Base-by-base conservation (phyloP, 2,797 vertebrate species). In the Helostoma temminkii region DNA sequence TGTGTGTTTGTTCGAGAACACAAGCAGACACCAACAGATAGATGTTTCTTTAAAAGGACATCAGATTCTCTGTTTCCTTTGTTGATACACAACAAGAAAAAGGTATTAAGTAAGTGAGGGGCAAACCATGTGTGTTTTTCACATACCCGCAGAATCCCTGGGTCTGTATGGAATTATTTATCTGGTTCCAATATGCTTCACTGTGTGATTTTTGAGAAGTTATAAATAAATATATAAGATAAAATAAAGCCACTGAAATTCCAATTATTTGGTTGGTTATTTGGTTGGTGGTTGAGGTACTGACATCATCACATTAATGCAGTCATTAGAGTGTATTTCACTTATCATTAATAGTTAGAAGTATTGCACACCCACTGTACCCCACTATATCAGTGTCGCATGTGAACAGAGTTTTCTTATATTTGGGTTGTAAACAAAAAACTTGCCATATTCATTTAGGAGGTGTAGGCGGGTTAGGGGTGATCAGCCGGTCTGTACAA, bases 401-500 rank as follows among this genome's bases (percentile, higher is more conserved):
- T n/a, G 53, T 71, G n/a, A 68, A 67, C 30, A 55, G n/a, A 57
- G 45, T 52, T 74, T 65, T 61, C 46, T 80, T 41, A 48, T 66
- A 25, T 55, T 64, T 9, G 18, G 10, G 21, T 15, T 52, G 37
- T 56, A 57, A 74, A 74, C 66, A 63, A 37, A 71, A 32, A 65
- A 53, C 55, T 39, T 64, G 52, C 43, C 48, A 24, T 28, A 61
- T 77, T 80, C 11, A 68, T 65, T 50, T 56, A 11, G 24, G 46
- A 1, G n/a, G 48, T 69, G 75, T 80, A 15, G 81, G 78, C 53
- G 63, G 47, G 50, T 34, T 47, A 37, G 61, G 50, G 61, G 55
- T 4, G 12, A 79, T 81, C 62, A 65, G 73, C 48, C 47, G 21
- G 50, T 57, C 64, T 57, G 46, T 64, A 54, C 57, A 87, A 85